Evolutionary conservation across 2,113 vertebrate species (phyloP).

Genomic region (Chaetops frenatus): DNA sequence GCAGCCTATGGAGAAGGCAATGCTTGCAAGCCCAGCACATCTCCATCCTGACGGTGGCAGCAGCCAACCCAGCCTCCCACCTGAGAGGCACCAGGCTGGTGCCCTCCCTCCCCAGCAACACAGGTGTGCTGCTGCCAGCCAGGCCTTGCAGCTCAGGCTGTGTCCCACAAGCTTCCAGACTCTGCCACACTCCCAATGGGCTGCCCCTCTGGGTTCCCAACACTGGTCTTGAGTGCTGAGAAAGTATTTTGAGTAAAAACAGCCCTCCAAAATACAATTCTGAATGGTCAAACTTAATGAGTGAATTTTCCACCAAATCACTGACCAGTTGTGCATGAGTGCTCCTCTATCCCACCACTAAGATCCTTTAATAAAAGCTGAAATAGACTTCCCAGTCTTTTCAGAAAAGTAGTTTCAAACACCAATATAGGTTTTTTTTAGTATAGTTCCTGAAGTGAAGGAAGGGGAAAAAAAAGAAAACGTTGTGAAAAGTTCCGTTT

Average conservation of each 20-base stretch:
- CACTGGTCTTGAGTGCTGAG: neutral
- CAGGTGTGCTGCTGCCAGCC: neutral
- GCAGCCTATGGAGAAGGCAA: neutral
- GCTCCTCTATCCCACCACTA: neutral
- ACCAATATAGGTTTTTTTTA: neutral
- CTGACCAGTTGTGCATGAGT: neutral
- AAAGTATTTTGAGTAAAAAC: neutral
- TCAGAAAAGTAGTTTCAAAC: neutral
- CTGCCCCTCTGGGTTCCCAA: neutral
- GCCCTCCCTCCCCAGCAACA: neutral
- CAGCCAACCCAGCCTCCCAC: neutral
- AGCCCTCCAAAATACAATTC: neutral
- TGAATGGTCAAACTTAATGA: neutral
- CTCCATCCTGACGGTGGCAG: neutral
- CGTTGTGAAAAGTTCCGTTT: neutral
- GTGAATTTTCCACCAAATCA: neutral
- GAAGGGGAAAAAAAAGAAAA: neutral
- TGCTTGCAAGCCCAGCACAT: neutral
- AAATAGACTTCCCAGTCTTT: neutral
- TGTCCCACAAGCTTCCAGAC: neutral
- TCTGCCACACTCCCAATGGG: neutral
- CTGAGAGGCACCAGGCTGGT: neutral
- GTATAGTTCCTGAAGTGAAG: neutral
- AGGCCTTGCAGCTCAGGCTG: rapidly evolving
- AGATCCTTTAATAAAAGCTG: neutral